Conservation (phyloP, 64 coral and sea anemone genomes). For the Stichodactyla helianthus region DNA sequence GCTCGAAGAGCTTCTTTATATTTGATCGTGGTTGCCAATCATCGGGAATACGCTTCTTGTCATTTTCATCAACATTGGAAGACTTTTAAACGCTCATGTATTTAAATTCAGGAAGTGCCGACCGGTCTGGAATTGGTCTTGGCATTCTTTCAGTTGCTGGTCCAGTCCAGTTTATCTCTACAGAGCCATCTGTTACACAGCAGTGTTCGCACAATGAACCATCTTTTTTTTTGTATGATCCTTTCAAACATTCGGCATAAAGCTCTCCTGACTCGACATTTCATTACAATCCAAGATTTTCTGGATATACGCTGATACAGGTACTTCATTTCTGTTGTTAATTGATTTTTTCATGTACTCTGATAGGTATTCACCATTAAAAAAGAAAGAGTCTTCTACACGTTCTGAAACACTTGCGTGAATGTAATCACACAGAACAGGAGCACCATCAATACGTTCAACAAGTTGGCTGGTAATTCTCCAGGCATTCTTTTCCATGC, state of each 20-base stretch:
- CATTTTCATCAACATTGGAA: constrained; percentile 1
- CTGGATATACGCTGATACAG: not conserved
- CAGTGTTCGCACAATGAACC: too few relatives aligned
- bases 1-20: constrained; percentile 29
- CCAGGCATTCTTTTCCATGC: constrained; percentile 41
- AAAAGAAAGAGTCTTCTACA: constrained; percentile 33
- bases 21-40: constrained; percentile 46
- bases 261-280: too few relatives aligned
- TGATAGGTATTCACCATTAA: constrained; percentile 20
- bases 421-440: constrained; percentile 29
- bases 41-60: constrained; percentile 2
- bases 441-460: constrained; percentile 42
- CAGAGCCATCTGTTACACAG: too few relatives aligned
- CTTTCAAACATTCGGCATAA: too few relatives aligned
- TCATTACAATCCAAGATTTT: too few relatives aligned
- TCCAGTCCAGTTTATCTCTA: too few relatives aligned
- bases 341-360: too few relatives aligned
- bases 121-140: constrained; percentile 13
- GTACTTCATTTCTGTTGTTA: not conserved
- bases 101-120: not conserved
- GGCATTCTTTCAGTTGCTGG: too few relatives aligned
- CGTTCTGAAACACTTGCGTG: constrained; percentile 2
- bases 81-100: constrained; percentile 17
- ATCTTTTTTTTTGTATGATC: too few relatives aligned
- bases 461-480: constrained; percentile 3